Evolutionary conservation across 2,113 vertebrate species (phyloP).

Genomic region (Coturnix japonica): DNA sequence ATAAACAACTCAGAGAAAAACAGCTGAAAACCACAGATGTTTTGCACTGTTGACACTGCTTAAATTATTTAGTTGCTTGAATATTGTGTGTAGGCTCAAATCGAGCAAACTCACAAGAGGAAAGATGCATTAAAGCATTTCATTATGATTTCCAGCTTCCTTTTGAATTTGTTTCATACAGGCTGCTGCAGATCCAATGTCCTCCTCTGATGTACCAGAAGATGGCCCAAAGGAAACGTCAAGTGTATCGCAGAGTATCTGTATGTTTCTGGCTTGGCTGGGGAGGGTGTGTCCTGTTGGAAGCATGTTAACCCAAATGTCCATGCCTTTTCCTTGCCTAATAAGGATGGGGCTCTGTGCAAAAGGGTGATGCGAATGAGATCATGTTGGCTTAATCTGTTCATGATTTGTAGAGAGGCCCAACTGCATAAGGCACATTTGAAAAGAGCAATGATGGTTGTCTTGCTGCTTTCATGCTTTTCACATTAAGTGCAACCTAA

Average conservation of each 20-base stretch:
- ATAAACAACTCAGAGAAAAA: neutral
- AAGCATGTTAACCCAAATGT: neutral
- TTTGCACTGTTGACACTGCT: neutral
- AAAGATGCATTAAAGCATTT: constrained; percentile 5
- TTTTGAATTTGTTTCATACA: constrained; percentile 57
- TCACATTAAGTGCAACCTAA: neutral
- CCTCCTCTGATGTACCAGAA: constrained; percentile 55
- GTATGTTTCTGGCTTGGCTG: constrained; percentile 71
- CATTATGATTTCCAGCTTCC: constrained; percentile 19
- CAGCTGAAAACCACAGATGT: neutral
- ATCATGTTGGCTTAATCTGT: neutral
- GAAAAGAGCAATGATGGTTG: neutral
- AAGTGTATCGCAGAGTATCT: constrained; percentile 75
- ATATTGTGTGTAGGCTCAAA: neutral
- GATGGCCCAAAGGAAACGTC: constrained; percentile 67
- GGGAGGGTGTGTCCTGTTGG: neutral
- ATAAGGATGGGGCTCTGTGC: neutral
- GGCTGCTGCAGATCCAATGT: constrained; percentile 59
- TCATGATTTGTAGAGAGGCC: neutral
- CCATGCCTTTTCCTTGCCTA: neutral
- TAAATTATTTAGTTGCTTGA: constrained; percentile 22
- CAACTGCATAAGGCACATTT: neutral
- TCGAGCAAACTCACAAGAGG: neutral
- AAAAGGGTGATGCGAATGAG: neutral
- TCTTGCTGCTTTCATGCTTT: neutral